These are phyloP conservation scores for Chaetura pelagica DNA, from an alignment of 2,113 vertebrate genomes.

Conservation along the genomic window DNA sequence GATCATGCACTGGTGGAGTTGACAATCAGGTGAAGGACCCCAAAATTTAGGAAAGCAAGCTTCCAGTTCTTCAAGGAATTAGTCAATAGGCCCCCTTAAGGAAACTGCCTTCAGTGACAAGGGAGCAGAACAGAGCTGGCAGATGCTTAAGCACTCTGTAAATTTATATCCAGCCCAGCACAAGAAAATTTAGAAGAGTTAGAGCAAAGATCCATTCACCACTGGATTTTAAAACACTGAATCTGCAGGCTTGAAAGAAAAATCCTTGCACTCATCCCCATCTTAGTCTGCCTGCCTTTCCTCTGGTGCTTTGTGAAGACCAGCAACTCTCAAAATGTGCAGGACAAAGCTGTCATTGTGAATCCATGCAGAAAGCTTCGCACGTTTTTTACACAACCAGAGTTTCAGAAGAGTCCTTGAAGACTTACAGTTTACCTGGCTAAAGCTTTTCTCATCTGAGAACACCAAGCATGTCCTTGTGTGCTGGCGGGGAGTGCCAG, in stretches of 20 bases:
- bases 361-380: background rate
- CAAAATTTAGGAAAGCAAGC: background rate
- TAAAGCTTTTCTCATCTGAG: background rate
- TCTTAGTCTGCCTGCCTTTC: background rate
- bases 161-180: background rate
- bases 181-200: background rate
- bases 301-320: background rate
- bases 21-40: background rate
- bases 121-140: background rate
- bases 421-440: background rate
- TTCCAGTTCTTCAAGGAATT: background rate
- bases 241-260: background rate
- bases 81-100: background rate
- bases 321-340: background rate
- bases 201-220: background rate
- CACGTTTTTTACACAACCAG: fast-evolving
- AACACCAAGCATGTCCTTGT: fast-evolving
- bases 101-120: background rate
- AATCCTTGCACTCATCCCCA: background rate
- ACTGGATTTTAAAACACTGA: background rate
- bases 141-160: background rate
- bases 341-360: background rate
- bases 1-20: background rate
- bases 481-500: background rate
- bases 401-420: background rate